Evolutionary conservation across 1,140 invertebrate species (phyloP).

Genomic region (Dendrolimus punctatus): DNA sequence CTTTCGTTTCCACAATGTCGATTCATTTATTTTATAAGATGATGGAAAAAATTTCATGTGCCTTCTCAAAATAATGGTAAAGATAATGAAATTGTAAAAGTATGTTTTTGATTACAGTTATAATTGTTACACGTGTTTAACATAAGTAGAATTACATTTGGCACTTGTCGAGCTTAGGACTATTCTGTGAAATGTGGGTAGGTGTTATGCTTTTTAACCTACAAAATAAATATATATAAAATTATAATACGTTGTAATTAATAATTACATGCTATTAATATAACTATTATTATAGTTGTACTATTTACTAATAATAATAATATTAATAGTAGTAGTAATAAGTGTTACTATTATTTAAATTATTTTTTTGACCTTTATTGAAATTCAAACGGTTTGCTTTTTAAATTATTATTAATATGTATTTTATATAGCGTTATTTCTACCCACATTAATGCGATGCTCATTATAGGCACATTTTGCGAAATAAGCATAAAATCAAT

Average conservation of each 20-base stretch:
- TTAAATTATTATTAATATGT: no score
- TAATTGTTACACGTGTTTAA: constrained; percentile 47
- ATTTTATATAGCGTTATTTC: no score
- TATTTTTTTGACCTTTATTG: constrained; percentile 6
- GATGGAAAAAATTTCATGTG: constrained; percentile 55
- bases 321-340: no score
- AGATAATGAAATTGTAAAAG: constrained; percentile 42
- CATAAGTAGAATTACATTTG: constrained; percentile 46
- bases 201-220: constrained; percentile 2
- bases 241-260: no score
- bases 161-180: constrained; percentile 24
- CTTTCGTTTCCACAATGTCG: constrained; percentile 16
- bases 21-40: constrained; percentile 57
- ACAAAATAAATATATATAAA: no score
- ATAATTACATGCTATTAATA: no score
- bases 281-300: no score
- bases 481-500: constrained; percentile 20
- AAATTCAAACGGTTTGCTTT: not conserved
- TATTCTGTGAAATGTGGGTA: constrained; percentile 24
- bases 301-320: no score
- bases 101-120: constrained; percentile 51
- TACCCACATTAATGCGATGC: constrained; percentile 1
- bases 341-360: no score
- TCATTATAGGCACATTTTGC: constrained; percentile 25
- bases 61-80: constrained; percentile 58